Base-by-base conservation (phyloP, 2,797 vertebrate genomes). In the Bucorvus abyssinicus region DNA sequence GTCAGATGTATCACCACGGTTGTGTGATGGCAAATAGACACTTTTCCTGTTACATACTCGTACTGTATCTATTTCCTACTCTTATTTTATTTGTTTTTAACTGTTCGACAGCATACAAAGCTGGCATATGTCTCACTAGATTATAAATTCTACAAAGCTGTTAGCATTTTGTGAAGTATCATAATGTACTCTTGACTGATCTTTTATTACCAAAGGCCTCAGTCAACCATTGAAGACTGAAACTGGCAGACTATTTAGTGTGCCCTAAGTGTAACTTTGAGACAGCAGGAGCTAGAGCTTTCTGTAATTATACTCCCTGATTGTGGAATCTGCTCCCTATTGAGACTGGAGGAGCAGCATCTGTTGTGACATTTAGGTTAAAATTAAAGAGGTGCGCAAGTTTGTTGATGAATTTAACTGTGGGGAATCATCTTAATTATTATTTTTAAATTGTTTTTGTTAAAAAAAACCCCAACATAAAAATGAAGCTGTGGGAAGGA, bases 291-390 rank as follows among this genome's bases (percentile, higher is more conserved):
- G 89, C 61, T 92, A 69, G 94, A 89, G 95, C 92, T 97, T 96
- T 97, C 97, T 94, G 96, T 97, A 98, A 98, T 98, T 98, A 98
- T 87, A 95, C 94, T 98, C 96, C 97, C 96, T 96, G 96, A 97
- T 93, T 96, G 96, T 97, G 93, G 97, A 98, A 97, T 98, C 96
- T 97, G 96, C 95, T 98, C 94, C 97, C 97, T 93, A 89, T 97
- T 97, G 98, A 97, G 97, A 97, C 87, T 97, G 96, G 97, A 96
- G 97, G 80, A 96, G 87, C 59, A 97, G 92, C 96, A 97, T 98
- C 97, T 98, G 97, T 97, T 97, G 85, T 94, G 96, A 96, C 91
- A 97, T 97, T 98, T 97, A 97, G 90, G 94, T 95, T 97, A 97
- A 97, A 97, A 96, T 97, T 97, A 98, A 97, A 96, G 93, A 97